Evolutionary conservation across 2,113 vertebrate genomes (phyloP), one percentile per base, ranked within the genome.

Genomic region (Gorsachius goisagi): DNA sequence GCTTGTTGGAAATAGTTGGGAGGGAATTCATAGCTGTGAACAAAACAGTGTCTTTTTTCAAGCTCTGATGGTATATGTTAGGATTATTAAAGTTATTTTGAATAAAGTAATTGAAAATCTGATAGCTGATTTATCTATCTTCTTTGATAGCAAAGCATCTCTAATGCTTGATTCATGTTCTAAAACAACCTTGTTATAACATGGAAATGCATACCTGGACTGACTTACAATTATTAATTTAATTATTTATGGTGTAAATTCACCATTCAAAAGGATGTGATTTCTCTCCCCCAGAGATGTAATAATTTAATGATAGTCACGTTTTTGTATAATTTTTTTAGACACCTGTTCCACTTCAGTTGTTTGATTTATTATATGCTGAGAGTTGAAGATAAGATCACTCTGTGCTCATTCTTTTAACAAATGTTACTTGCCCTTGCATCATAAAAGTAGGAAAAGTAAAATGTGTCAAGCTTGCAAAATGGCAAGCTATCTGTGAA

Each of bases 181-280:
- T 32, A 59, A 86, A 92, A 33, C 12, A 69, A 45, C 13, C 9
- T 66, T 89, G 73, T 77, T 69, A 6, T 32, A 56, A 56, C 33
- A 33, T 47, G 39, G 21, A 63, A 69, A 27, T 67, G 27, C 23
- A 39, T 71, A 30, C 16, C 15, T 0, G 0, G 39, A 68, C 11
- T 71, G 44, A 74, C 20, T 56, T 64, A 68, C 2, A 63, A 2
- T 59, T 58, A 55, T 11, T 86, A 21, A 63, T 89, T 63, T 81
- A 62, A 81, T 77, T 88, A 44, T 50, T 58, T 66, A 18, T 4
- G 14, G 9, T 64, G 71, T 78, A 78, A 85, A 80, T 68, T 32
- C 15, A 53, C 0, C 1, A 12, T 45, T 71, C 17, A 74, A 56
- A 91, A 63, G 16, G 56, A 44, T 5, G 7, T 47, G n/a, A 68